Conservation (phyloP, 2,888 invertebrate genomes). For the Agonopterix heracliana region DNA sequence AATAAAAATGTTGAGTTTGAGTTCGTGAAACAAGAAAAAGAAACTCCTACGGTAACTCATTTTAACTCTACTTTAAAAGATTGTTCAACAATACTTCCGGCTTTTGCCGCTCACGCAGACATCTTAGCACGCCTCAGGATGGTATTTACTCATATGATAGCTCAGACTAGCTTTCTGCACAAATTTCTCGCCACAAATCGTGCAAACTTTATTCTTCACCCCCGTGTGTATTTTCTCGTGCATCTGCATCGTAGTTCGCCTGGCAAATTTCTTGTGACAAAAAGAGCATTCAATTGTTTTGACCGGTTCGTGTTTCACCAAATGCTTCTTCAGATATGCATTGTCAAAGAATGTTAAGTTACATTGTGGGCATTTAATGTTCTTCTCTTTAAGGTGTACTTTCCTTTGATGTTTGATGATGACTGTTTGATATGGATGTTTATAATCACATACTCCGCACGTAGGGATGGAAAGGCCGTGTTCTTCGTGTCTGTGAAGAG, state of each 20-base stretch:
- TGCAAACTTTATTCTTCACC: constrained; percentile 17
- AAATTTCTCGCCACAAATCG: constrained; percentile 21
- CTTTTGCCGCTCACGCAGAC: too few species aligned
- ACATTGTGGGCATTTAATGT: constrained; percentile 35
- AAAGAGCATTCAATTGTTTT: constrained; percentile 23
- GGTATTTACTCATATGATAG: constrained; percentile 18
- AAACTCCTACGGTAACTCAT: too few species aligned
- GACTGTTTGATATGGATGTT: background rate
- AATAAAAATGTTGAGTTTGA: too few species aligned
- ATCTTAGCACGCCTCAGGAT: background rate
- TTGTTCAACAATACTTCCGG: too few species aligned
- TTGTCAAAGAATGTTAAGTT: constrained; percentile 12
- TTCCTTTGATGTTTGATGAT: constrained; percentile 10
- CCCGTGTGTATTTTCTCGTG: constrained; percentile 16
- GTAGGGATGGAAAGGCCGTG: constrained; percentile 13
- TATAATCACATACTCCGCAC: constrained; percentile 20
- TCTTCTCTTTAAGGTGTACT: constrained; percentile 21
- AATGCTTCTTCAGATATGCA: too few species aligned
- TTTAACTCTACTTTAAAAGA: too few species aligned
- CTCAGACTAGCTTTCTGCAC: constrained; percentile 23
- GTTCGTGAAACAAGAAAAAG: too few species aligned
- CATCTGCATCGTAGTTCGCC: constrained; percentile 4
- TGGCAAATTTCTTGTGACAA: constrained; percentile 26
- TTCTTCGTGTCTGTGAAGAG: constrained; percentile 8
- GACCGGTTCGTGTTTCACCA: constrained; percentile 15